A percentile compares a stretch with the other conserved stretches of the same genome.
phyloP scores from a whole-genome alignment of 2,888 invertebrate genomes.

The Apamea crenata region DNA sequence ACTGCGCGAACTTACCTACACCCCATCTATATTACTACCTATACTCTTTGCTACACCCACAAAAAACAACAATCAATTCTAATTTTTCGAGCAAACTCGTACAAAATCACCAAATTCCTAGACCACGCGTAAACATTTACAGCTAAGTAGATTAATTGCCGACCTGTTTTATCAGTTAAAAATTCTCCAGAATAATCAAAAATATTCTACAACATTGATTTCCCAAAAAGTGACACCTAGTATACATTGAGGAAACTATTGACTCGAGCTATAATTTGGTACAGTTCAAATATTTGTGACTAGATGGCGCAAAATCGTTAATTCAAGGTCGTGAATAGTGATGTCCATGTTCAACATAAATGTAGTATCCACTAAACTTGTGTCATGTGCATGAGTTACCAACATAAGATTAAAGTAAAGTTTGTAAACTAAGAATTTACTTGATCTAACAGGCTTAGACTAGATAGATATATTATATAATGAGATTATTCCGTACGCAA shows the following conservation, averaged over 20 bases:
- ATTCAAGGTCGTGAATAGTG: conserved; percentile 61
- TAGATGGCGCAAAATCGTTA: conserved; percentile 56
- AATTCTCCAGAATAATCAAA: background rate
- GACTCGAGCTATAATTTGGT: background rate
- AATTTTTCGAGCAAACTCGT: too few relatives aligned
- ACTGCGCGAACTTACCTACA: background rate
- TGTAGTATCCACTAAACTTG: background rate
- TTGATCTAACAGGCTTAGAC: background rate
- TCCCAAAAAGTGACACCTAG: conserved; percentile 56
- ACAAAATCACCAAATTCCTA: background rate
- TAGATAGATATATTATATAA: background rate
- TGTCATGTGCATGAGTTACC: background rate
- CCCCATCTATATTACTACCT: too few relatives aligned
- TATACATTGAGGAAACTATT: background rate
- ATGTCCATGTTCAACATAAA: conserved; percentile 42
- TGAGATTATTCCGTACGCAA: background rate
- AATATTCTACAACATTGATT: background rate
- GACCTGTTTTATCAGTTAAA: background rate
- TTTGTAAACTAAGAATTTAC: background rate
- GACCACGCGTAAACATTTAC: background rate
- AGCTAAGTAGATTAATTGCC: background rate
- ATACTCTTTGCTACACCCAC: background rate
- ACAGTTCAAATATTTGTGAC: conserved; percentile 51
- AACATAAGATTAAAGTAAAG: background rate
- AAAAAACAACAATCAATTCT: background rate